These are phyloP conservation scores for Nothobranchius kuhntae DNA, from an alignment of 2,113 vertebrate genomes.

Conservation along the genomic window DNA sequence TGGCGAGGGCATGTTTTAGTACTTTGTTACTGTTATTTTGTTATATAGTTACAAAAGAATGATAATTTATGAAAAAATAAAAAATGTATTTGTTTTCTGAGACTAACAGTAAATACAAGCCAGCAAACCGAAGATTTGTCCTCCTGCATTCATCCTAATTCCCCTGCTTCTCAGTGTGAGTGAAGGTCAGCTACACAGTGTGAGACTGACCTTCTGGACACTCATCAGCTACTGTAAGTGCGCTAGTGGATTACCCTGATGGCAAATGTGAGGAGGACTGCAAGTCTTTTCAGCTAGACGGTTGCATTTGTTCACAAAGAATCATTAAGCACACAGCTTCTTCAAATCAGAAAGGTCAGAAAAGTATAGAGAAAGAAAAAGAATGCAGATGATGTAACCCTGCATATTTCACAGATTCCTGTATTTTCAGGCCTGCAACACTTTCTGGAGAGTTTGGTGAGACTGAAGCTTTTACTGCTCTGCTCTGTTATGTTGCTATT, in stretches of 20 bases:
- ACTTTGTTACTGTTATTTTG: too few species aligned
- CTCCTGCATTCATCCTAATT: background rate
- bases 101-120: background rate
- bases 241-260: constrained; percentile 2
- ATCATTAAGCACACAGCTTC: background rate
- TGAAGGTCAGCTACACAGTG: constrained; percentile 3
- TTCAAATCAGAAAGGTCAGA: background rate
- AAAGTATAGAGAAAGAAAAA: background rate
- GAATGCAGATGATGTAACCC: too few species aligned
- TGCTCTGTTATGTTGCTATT: background rate
- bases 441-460: background rate
- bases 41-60: too few species aligned
- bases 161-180: background rate
- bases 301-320: background rate
- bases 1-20: too few species aligned
- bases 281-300: background rate
- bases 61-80: background rate
- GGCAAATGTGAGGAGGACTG: background rate
- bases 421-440: background rate
- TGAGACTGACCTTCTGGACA: constrained; percentile 10
- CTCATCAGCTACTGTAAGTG: background rate
- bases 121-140: background rate
- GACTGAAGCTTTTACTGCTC: background rate
- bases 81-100: background rate
- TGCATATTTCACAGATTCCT: background rate